Base-by-base conservation (phyloP, 2,113 vertebrate species). In the Euleptes europaea region DNA sequence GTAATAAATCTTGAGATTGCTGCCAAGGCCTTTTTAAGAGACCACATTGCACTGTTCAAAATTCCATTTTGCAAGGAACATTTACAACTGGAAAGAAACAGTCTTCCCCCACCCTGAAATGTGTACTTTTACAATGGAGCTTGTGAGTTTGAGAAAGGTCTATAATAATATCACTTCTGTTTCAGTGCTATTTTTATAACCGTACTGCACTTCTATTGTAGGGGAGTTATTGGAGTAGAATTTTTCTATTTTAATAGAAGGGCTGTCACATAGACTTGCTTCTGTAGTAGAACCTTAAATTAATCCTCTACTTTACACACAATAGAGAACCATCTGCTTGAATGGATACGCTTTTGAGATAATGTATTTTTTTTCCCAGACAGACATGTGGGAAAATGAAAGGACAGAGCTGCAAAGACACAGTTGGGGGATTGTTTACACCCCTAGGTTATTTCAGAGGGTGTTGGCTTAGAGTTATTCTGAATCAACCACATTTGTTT, bases 81-180 rank as follows among this genome's bases (percentile, higher is more conserved):
- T 88, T 90, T 89, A 86, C 82, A 82, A 86, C 82, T 38, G 35
- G 79, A 13, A 7, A 84, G 87, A 88, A 89, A 77, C 3, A 33
- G 84, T 86, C 57, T 44, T 7, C 35, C 28, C 38, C 21, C 7
- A 70, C 66, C 40, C 80, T 91, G 91, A 91, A 93, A 79, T 84
- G 82, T 87, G 90, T 84, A 88, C 87, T 92, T 92, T 86, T 91
- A 91, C 85, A 91, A 87, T 81, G 42, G 81, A 87, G 89, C 90
- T 93, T 93, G 86, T 92, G 91, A 90, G 90, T 71, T 60, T 85
- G 86, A 82, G 89, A 78, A 84, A 91, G 90, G 82, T 84, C 91
- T 92, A 88, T 88, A 91, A 93, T 92, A 92, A 93, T 93, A 93
- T 89, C 91, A 93, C 90, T 79, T 91, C 87, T 94, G 90, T 94